Conservation (phyloP, 2,797 vertebrate species). For the Gephyroberyx darwinii region DNA sequence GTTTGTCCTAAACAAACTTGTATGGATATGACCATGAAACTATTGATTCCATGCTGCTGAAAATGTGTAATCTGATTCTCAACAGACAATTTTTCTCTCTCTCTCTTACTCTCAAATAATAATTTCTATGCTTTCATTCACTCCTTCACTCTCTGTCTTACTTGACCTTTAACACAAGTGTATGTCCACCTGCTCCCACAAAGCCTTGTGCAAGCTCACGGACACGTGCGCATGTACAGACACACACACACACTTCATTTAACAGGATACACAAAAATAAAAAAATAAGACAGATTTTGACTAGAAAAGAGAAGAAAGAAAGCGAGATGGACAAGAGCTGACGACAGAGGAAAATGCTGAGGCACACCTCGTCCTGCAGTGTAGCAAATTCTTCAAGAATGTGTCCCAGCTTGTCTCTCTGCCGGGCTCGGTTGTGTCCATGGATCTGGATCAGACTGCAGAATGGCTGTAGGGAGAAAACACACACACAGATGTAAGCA, state of each 20-base stretch:
- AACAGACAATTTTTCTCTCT: no score
- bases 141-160: no score
- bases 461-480: conserved; percentile 85
- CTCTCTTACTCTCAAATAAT: no score
- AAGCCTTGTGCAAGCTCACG: neutral
- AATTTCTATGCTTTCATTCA: no score
- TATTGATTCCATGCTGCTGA: no score
- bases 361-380: conserved; percentile 94
- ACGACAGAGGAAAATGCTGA: neutral
- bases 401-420: conserved; percentile 97
- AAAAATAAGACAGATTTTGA: neutral
- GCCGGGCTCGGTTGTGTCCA: conserved; percentile 96
- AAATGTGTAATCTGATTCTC: no score
- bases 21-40: no score
- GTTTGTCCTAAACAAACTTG: no score
- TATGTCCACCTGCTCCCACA: no score
- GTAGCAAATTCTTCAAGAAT: conserved; percentile 98
- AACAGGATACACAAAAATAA: neutral
- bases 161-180: no score
- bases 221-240: neutral
- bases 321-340: neutral
- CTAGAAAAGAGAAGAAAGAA: neutral
- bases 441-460: conserved; percentile 99
- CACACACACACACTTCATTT: neutral
- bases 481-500: neutral